Base-by-base conservation (phyloP, 2,888 invertebrate genomes). In the Psococerastis gibbosa region DNA sequence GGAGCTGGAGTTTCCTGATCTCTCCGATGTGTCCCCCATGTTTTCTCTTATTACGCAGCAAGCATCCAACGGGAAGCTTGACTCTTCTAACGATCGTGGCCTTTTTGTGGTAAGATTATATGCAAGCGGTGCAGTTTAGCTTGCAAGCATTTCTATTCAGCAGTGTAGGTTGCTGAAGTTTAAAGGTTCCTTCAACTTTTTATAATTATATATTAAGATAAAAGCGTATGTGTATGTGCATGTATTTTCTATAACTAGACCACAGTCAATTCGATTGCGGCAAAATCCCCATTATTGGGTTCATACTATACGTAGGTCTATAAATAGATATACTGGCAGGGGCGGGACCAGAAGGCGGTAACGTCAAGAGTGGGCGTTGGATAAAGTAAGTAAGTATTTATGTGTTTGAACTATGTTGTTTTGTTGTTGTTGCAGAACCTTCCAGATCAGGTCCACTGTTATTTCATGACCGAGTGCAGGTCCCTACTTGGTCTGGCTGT, bases 361-460 rank as follows among this genome's bases (percentile, higher is more conserved):
- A n/a, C n/a, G n/a, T n/a, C n/a, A n/a, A n/a, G n/a, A n/a, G n/a
- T n/a, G n/a, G n/a, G n/a, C n/a, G n/a, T n/a, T n/a, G n/a, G n/a
- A n/a, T n/a, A n/a, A n/a, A n/a, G n/a, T n/a, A n/a, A 31, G 9
- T 11, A 32, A 32, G 16, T 42, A 43, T 42, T 23, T 17, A 9
- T 22, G 41, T 27, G 11, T 27, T 27, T 27, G 27, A 27, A 27
- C 35, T 15, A 8, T 43, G 18, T 33, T 38, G 17, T 34, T 42
- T 35, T 43, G 22, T 41, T 47, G 35, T 49, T 50, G 50, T 63
- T 61, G 13, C 63, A 85, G 84, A 81, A 78, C 45, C 65, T 95
- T 38, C 88, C 92, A 0, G 92, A 91, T 58, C 92, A 94, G 59
- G 79, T 78, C 46, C 94, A 95, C 58, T 88, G 89, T 57, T 95